Conservation (phyloP, 2,797 vertebrate genomes). For the Acipenser ruthenus region DNA sequence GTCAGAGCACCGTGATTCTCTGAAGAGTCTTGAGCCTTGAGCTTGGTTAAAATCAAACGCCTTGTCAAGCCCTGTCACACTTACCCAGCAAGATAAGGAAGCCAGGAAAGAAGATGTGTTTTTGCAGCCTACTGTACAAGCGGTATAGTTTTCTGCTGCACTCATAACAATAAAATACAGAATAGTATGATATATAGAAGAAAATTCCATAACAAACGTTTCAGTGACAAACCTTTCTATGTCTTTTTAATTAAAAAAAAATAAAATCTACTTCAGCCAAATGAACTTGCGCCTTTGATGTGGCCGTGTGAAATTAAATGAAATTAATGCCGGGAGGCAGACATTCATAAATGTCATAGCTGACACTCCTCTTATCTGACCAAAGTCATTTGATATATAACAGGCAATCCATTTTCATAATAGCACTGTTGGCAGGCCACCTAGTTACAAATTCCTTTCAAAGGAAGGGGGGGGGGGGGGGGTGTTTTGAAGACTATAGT, state of each 20-base stretch:
- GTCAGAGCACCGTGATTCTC: too few species aligned
- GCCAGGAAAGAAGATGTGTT: background rate
- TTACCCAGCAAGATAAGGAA: background rate
- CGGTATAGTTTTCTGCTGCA: background rate
- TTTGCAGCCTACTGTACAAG: background rate
- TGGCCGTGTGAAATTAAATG: background rate
- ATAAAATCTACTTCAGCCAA: background rate
- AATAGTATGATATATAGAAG: background rate
- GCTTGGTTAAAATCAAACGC: too few species aligned
- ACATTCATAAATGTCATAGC: background rate
- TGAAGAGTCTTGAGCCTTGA: too few species aligned
- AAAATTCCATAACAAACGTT: too few species aligned
- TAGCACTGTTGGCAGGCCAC: background rate
- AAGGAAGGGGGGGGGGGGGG: background rate
- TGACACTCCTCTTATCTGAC: background rate
- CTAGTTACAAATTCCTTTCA: background rate
- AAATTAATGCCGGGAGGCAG: background rate
- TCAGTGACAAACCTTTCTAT: background rate
- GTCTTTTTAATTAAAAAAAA: background rate
- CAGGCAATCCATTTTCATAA: background rate
- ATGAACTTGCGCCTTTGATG: too few species aligned
- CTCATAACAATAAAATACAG: background rate
- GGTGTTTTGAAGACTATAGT: background rate
- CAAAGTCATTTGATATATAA: background rate
- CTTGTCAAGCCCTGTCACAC: too few species aligned